A percentile compares a stretch with the other conserved stretches of the same genome.
Evolutionary conservation across 2,888 invertebrate genomes (phyloP).

Genomic region (Eilema sororculum): DNA sequence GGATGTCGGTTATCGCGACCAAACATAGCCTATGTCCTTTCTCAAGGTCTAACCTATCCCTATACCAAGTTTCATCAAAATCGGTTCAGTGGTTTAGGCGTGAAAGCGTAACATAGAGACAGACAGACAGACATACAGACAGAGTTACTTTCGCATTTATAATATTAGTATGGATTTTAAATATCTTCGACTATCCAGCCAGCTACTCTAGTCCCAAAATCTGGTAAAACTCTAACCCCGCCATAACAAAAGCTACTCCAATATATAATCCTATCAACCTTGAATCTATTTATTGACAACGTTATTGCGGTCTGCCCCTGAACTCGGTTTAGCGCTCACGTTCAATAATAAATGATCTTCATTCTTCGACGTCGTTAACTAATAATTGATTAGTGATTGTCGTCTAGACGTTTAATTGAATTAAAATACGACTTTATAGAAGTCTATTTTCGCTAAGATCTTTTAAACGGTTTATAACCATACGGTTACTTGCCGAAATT

Average conservation of each 20-base stretch:
- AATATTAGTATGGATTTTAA: no score
- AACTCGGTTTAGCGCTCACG: conserved; percentile 16
- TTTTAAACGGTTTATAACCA: neutral
- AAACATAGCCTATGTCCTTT: no score
- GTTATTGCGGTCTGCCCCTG: conserved; percentile 20
- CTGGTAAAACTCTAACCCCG: neutral
- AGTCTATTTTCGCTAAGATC: neutral
- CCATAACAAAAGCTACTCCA: neutral
- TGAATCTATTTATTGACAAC: neutral
- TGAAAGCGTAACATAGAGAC: no score
- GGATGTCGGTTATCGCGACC: no score
- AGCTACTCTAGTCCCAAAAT: neutral
- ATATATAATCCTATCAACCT: neutral
- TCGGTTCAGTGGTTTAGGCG: no score
- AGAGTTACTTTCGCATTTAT: no score
- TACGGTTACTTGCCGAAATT: no score
- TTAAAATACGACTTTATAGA: neutral
- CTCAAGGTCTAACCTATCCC: no score
- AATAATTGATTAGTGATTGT: conserved; percentile 11
- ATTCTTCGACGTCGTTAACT: conserved; percentile 12
- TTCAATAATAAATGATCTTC: conserved; percentile 10
- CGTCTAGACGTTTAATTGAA: neutral
- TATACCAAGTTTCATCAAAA: no score
- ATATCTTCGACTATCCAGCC: no score
- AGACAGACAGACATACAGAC: no score